phyloP scores from a whole-genome alignment of 2,888 invertebrate species.

The Altica lythri region DNA sequence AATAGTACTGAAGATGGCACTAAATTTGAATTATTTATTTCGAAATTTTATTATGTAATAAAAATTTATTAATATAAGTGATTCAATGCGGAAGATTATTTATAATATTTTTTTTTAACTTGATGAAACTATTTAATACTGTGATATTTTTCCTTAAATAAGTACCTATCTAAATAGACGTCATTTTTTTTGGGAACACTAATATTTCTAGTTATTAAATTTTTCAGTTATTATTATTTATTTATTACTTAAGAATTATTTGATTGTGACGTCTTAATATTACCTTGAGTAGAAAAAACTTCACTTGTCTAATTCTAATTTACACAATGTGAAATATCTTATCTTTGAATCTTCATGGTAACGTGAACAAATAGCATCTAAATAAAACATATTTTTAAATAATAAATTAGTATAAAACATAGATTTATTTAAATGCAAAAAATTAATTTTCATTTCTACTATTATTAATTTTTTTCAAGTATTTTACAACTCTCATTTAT shows the following conservation, averaged over 20 bases:
- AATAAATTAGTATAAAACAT: too few species aligned
- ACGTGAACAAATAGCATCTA: conserved; percentile 5
- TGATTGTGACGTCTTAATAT: conserved; percentile 22
- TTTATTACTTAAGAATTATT: conserved; percentile 14
- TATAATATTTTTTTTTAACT: too few species aligned
- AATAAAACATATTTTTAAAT: too few species aligned
- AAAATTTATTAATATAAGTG: too few species aligned
- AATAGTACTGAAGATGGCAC: too few species aligned
- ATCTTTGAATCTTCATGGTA: conserved; percentile 18
- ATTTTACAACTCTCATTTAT: too few species aligned
- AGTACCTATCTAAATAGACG: conserved; percentile 8
- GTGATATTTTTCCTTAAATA: conserved; percentile 22
- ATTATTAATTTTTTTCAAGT: too few species aligned
- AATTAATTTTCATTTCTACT: too few species aligned
- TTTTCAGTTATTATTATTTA: conserved; percentile 6
- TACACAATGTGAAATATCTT: conserved; percentile 17
- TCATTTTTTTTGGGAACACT: background rate
- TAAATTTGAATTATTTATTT: too few species aligned
- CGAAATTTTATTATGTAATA: too few species aligned
- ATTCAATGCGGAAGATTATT: too few species aligned
- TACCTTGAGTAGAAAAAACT: conserved; percentile 27
- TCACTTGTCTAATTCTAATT: conserved; percentile 22
- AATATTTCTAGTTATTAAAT: background rate
- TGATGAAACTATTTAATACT: conserved; percentile 22
- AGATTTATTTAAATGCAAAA: too few species aligned